phyloP scores from a whole-genome alignment of 2,888 invertebrate genomes.

The Drosophila neoperkinsi region DNA sequence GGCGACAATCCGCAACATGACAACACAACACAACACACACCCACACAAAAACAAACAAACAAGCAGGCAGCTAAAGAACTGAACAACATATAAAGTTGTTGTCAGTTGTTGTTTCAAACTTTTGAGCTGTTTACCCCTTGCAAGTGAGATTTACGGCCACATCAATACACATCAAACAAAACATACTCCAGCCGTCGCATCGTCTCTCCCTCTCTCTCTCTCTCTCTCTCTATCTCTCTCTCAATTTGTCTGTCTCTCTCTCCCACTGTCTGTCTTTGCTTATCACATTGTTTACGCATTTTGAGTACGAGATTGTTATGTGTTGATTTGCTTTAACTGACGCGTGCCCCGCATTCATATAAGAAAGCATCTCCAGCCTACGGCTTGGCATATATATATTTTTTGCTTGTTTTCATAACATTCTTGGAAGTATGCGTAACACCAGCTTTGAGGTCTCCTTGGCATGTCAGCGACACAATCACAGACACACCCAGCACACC shows the following conservation, averaged over 20 bases:
- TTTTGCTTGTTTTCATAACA: constrained; percentile 55
- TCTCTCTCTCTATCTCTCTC: background rate
- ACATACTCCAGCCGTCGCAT: constrained; percentile 5
- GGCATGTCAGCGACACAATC: constrained; percentile 65
- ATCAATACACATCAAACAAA: constrained; percentile 73
- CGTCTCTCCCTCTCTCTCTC: background rate
- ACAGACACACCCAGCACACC: constrained; percentile 22
- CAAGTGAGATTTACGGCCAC: constrained; percentile 69
- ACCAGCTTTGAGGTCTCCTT: constrained; percentile 60
- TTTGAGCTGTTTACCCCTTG: constrained; percentile 54
- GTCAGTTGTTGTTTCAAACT: constrained; percentile 37
- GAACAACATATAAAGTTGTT: constrained; percentile 36
- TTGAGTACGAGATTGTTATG: constrained; percentile 82
- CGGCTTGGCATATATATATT: constrained; percentile 16
- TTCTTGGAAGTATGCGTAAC: constrained; percentile 46
- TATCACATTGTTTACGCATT: constrained; percentile 82
- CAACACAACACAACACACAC: constrained; percentile 28
- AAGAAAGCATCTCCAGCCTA: constrained; percentile 57
- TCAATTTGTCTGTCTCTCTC: background rate
- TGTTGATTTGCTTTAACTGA: constrained; percentile 79
- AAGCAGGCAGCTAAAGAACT: constrained; percentile 18
- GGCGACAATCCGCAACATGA: constrained; percentile 60
- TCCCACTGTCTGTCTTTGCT: constrained; percentile 45
- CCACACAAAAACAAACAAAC: constrained; percentile 14
- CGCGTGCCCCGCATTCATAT: constrained; percentile 76